A percentile compares a stretch with the other conserved stretches of the same genome.
These are phyloP conservation scores for Tuta absoluta DNA, from an alignment of 2,888 invertebrate genomes.

Conservation along the genomic window DNA sequence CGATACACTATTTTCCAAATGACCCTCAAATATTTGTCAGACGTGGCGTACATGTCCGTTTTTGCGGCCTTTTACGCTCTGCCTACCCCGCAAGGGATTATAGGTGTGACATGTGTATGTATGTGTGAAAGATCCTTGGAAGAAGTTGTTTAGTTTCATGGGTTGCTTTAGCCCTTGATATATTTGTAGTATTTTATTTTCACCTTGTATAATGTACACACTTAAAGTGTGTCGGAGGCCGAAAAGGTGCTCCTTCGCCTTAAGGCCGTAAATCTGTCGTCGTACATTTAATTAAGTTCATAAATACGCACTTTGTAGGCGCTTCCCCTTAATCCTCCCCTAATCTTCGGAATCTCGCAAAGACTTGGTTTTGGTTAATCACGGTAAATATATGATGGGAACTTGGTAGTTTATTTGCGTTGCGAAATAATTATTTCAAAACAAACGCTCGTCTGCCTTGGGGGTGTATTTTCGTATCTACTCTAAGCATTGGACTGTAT, in stretches of 20 bases:
- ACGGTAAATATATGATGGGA: conserved; percentile 14
- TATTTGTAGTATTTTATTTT: too few species aligned
- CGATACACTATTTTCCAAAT: too few species aligned
- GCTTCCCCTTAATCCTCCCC: not conserved
- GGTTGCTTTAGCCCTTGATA: too few species aligned
- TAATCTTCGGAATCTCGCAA: conserved; percentile 16
- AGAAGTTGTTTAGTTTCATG: too few species aligned
- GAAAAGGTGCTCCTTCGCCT: not conserved
- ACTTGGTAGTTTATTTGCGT: not conserved
- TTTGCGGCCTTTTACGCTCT: too few species aligned
- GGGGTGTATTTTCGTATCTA: not conserved
- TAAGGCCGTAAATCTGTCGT: conserved; percentile 2
- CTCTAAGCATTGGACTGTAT: not conserved
- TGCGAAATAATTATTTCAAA: too few species aligned
- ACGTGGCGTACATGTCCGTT: too few species aligned
- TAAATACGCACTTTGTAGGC: conserved; percentile 21
- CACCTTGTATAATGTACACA: not conserved
- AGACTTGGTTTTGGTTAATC: conserved; percentile 12
- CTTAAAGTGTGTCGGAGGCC: not conserved
- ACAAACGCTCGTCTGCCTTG: not conserved
- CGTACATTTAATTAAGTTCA: conserved; percentile 18
- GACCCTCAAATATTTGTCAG: too few species aligned
- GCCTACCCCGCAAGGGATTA: too few species aligned
- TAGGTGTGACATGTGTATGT: too few species aligned
- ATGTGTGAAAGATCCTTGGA: too few species aligned